Evolutionary conservation across 2,797 vertebrate species (phyloP).

Genomic region (Pipistrellus nathusii): DNA sequence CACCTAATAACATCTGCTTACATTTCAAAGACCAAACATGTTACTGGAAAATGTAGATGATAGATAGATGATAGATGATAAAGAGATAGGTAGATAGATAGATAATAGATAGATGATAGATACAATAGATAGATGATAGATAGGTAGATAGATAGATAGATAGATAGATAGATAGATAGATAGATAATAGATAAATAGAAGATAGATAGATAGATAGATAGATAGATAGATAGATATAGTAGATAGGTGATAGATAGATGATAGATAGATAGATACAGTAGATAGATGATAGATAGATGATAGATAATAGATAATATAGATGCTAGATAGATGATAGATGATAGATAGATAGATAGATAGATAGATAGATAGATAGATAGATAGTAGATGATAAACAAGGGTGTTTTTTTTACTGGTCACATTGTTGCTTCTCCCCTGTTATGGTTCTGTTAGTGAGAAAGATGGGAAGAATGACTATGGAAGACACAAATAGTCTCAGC

Average conservation of each 20-base stretch:
- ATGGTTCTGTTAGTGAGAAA: neutral
- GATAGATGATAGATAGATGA: neutral
- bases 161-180: neutral
- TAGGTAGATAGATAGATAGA: neutral
- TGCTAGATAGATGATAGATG: neutral
- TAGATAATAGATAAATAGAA: too few species aligned
- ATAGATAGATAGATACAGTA: neutral
- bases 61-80: neutral
- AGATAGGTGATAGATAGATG: neutral
- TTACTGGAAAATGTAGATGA: neutral
- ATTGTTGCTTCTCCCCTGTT: neutral
- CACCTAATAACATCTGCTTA: neutral
- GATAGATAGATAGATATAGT: neutral
- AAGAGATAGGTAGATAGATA: too few species aligned
- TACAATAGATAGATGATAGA: neutral
- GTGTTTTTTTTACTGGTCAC: neutral
- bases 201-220: neutral
- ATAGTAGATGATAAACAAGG: too few species aligned
- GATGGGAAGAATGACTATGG: neutral
- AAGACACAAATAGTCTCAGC: neutral
- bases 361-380: too few species aligned
- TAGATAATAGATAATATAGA: neutral
- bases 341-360: neutral
- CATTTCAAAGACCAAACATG: neutral
- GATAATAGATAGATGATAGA: neutral